Percentiles rank a stretch among this genome's conserved stretches.
phyloP scores from a whole-genome alignment of 2,888 invertebrate genomes.

The Troglohyphantes excavatus region DNA sequence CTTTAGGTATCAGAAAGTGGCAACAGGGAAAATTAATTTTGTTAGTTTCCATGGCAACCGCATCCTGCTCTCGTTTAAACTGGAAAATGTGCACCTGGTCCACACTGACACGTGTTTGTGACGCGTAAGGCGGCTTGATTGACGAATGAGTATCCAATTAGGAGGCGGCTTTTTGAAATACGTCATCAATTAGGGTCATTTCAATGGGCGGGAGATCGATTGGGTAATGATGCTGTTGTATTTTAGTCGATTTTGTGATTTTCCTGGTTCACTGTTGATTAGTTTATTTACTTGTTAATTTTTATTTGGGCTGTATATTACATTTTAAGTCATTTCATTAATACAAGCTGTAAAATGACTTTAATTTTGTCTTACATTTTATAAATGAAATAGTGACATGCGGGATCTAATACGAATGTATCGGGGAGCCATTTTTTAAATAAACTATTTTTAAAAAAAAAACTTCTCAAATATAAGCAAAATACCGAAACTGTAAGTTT shows the following conservation, averaged over 20 bases:
- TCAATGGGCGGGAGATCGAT: slow-evolving; percentile 34
- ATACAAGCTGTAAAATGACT: too few species aligned
- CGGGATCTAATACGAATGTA: too few species aligned
- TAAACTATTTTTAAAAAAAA: too few species aligned
- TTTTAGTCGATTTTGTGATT: not conserved
- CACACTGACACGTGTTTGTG: slow-evolving; percentile 47
- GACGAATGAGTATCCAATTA: slow-evolving; percentile 74
- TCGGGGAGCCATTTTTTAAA: too few species aligned
- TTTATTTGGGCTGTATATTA: too few species aligned
- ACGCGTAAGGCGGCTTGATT: slow-evolving; percentile 36
- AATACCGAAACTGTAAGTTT: too few species aligned
- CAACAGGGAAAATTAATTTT: slow-evolving; percentile 47
- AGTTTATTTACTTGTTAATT: too few species aligned
- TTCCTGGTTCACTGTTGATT: too few species aligned
- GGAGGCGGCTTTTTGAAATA: slow-evolving; percentile 59
- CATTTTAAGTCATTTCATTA: too few species aligned
- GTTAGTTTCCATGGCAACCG: slow-evolving; percentile 40
- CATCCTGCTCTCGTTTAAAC: slow-evolving; percentile 19
- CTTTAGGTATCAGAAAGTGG: slow-evolving; percentile 12
- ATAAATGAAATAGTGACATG: too few species aligned
- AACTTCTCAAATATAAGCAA: too few species aligned
- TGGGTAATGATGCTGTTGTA: not conserved
- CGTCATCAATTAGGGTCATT: slow-evolving; percentile 61
- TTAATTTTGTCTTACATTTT: too few species aligned
- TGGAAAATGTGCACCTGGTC: slow-evolving; percentile 19